Evolutionary conservation across 1,140 invertebrate genomes (phyloP).

Genomic region (Sweltsa coloradensis): DNA sequence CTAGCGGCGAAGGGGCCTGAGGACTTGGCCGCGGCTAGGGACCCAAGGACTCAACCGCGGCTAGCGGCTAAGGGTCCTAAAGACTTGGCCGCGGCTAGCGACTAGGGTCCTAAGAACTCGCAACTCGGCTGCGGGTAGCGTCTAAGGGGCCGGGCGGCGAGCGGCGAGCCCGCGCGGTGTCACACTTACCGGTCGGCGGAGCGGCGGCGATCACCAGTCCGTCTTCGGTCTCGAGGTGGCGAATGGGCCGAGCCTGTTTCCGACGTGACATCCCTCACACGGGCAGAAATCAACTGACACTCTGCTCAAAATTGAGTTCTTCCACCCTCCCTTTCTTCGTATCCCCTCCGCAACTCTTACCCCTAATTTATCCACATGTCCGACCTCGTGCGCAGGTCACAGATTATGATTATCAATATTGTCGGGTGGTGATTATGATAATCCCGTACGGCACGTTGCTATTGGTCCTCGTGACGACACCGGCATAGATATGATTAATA

Average conservation of each 20-base stretch:
- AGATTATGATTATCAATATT: conserved; percentile 12
- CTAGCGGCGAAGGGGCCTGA: too few relatives aligned
- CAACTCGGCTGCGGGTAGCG: background rate
- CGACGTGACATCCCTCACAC: conserved; percentile 36
- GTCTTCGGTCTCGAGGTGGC: conserved; percentile 34
- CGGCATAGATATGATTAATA: conserved; percentile 12
- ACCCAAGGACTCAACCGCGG: too few relatives aligned
- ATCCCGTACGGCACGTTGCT: conserved; percentile 8
- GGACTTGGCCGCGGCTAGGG: too few relatives aligned
- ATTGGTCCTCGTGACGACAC: conserved; percentile 9
- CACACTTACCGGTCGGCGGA: conserved; percentile 7
- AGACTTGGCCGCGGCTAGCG: too few relatives aligned
- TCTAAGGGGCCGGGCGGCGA: background rate
- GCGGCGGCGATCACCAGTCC: conserved; percentile 4
- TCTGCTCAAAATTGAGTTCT: conserved; percentile 8
- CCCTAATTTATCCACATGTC: conserved; percentile 10
- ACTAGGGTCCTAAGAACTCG: too few relatives aligned
- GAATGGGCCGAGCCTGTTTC: conserved; percentile 44
- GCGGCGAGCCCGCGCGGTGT: background rate
- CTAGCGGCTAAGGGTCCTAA: too few relatives aligned
- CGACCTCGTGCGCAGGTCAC: conserved; percentile 11
- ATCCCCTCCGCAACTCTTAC: background rate
- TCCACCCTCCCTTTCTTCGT: background rate
- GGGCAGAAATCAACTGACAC: conserved; percentile 6
- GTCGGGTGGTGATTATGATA: conserved; percentile 11